Conservation (phyloP, 1,140 invertebrate genomes). For the Steinernema feltiae region DNA sequence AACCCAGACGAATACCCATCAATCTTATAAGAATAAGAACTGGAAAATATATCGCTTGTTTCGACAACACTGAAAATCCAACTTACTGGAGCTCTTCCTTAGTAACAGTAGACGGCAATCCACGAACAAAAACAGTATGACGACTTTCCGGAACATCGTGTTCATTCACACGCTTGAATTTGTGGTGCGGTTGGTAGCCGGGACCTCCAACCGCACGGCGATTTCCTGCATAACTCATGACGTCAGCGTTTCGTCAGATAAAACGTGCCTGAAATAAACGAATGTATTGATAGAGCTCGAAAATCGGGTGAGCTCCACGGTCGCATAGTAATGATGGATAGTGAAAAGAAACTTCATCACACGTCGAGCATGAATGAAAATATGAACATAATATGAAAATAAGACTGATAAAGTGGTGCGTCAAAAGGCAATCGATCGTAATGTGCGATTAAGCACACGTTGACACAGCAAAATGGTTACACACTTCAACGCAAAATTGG, state of each 20-base stretch:
- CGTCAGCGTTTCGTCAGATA: no score
- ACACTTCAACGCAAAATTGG: neutral
- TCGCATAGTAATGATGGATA: no score
- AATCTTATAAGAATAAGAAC: constrained; percentile 23
- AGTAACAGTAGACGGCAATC: constrained; percentile 28
- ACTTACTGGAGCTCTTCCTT: constrained; percentile 37
- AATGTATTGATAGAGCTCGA: no score
- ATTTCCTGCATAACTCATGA: no score
- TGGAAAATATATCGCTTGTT: neutral
- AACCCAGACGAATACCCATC: no score
- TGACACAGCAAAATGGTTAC: no score
- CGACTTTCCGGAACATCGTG: constrained; percentile 30
- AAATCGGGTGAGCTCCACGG: no score
- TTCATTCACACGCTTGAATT: constrained; percentile 29
- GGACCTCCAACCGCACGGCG: neutral
- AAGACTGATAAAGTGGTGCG: neutral
- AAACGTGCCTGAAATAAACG: no score
- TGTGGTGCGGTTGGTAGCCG: neutral
- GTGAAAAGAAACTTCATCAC: no score
- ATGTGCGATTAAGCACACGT: no score
- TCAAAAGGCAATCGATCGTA: neutral
- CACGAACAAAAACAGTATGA: constrained; percentile 40
- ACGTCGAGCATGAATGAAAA: no score
- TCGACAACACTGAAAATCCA: constrained; percentile 17
- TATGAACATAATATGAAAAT: no score